Evolutionary conservation across 2,113 vertebrate species (phyloP), one percentile per base, ranked within the genome.

Genomic region (Pseudonaja textilis): DNA sequence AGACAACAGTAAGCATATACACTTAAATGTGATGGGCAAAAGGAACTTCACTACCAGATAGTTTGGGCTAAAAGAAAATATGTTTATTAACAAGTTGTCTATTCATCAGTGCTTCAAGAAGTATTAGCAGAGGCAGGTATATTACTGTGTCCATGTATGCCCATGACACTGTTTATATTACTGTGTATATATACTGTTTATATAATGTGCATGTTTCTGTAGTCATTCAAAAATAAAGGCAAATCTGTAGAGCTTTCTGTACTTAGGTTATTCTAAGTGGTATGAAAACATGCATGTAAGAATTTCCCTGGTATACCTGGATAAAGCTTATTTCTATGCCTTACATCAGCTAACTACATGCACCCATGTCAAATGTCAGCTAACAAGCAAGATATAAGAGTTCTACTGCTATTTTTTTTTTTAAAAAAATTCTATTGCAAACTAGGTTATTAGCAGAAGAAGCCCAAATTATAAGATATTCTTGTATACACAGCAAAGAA

Each of bases 1-100:
- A 96, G 94, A 88, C 95, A 90, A n/a, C 12, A 14, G 4, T n/a
- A 69, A 42, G 34, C 22, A 16, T 89, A 25, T 89, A 3, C 56
- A 45, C 39, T 59, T 23, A 25, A 89, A 89, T 1, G 55, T 16
- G 2, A 52, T 88, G 6, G n/a, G 29, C 16, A 88, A 50, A 88
- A 88, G 50, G 86, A 88, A 88, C 29, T 88, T 54, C 50, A 54
- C n/a, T 59, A 26, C 39, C n/a, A 89, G 23, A 89, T 59, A 45
- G 22, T 39, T 39, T n/a, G 10, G 55, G 34, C 5, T 54, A 88
- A 54, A 47, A 54, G 29, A 57, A 39, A 89, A 89, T 56, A 34
- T 88, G 26, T 54, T 29, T 57, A 89, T 42, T 5, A 89, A 57
- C 39, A 34, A 57, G 16, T 52, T 18, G 47, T 26, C 14, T 52